phyloP scores from a whole-genome alignment of 2,797 vertebrate species.

The Myripristis murdjan region DNA sequence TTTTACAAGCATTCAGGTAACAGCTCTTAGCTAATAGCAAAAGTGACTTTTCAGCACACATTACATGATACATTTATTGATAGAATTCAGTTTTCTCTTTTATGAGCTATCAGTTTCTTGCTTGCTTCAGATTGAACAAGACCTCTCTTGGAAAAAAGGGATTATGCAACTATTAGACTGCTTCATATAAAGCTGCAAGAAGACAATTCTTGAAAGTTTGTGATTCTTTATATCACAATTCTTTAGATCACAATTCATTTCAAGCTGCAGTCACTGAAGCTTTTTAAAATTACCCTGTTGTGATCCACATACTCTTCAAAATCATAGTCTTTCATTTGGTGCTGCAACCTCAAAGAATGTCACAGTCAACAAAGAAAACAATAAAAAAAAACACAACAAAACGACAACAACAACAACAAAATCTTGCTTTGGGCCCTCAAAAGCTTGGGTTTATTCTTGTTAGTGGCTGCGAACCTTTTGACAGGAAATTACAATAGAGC shows the following conservation, averaged over 20 bases:
- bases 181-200: no score
- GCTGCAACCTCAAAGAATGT: slow-evolving; percentile 18
- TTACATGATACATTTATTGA: not conserved
- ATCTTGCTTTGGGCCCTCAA: not conserved
- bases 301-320: not conserved
- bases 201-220: not conserved
- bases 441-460: slow-evolving; percentile 19
- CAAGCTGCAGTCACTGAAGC: no score
- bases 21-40: not conserved
- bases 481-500: slow-evolving; percentile 22
- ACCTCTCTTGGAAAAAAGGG: not conserved
- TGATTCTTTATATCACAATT: not conserved
- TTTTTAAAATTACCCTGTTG: no score
- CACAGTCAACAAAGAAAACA: slow-evolving; percentile 21
- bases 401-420: no score
- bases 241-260: no score
- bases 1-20: not conserved
- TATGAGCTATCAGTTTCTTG: not conserved
- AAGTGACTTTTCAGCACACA: not conserved
- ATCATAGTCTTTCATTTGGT: not conserved
- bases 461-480: slow-evolving; percentile 27
- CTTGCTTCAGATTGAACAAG: not conserved
- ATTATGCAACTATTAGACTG: no score
- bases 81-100: not conserved
- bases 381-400: slow-evolving; percentile 5